These are phyloP conservation scores for Microtus ochrogaster DNA, from an alignment of 2,113 vertebrate species.

Conservation along the genomic window DNA sequence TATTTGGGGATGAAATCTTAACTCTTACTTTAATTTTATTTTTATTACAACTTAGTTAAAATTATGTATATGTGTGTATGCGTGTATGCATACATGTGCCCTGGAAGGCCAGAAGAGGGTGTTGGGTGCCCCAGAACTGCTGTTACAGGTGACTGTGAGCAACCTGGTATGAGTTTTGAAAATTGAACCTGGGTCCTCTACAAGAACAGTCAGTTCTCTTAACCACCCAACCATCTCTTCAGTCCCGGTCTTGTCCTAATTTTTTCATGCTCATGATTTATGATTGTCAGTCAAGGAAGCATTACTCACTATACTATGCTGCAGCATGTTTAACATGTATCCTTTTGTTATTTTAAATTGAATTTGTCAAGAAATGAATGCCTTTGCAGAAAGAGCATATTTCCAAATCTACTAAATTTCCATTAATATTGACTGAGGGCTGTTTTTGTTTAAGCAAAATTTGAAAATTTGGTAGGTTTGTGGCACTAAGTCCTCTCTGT, in stretches of 20 bases:
- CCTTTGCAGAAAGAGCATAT: background rate
- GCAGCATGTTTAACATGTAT: background rate
- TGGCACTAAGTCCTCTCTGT: background rate
- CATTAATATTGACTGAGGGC: background rate
- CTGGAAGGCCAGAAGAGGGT: background rate
- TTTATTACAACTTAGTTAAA: background rate
- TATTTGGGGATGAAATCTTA: background rate
- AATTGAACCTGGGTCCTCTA: background rate
- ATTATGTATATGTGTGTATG: background rate
- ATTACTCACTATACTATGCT: background rate
- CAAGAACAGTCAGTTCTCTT: background rate
- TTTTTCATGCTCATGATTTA: conserved; percentile 7
- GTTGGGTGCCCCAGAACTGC: background rate
- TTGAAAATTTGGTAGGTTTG: background rate
- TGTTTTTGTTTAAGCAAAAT: background rate
- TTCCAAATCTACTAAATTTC: background rate
- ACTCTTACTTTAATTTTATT: background rate
- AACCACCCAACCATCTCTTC: background rate
- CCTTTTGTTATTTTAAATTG: background rate
- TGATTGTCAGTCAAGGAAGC: background rate
- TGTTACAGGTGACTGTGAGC: background rate
- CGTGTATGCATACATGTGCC: background rate
- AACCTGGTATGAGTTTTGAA: background rate
- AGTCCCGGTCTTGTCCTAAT: background rate
- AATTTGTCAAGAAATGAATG: conserved; percentile 11